These are phyloP conservation scores for Blennius ocellaris DNA, from an alignment of 2,113 vertebrate genomes.

Conservation along the genomic window DNA sequence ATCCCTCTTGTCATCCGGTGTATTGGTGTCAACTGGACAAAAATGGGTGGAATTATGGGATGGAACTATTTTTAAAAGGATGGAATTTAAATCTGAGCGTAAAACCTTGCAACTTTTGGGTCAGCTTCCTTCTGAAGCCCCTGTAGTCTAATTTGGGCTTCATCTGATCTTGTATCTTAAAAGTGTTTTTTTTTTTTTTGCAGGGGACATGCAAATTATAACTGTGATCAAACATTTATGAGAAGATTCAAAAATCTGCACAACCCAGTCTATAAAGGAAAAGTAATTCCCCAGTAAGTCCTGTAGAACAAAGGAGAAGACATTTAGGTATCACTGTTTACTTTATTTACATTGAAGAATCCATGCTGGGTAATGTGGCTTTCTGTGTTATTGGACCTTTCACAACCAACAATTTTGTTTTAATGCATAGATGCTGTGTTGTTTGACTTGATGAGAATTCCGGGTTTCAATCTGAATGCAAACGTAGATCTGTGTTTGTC, in stretches of 20 bases:
- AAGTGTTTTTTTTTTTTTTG: not conserved
- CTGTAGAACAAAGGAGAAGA: no score
- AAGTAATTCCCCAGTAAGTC: not conserved
- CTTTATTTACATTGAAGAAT: no score
- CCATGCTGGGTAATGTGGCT: no score
- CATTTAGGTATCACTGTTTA: no score
- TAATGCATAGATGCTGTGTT: no score
- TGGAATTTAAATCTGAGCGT: not conserved
- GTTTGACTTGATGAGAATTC: no score
- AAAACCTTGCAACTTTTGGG: constrained; percentile 1
- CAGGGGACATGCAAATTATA: constrained; percentile 9
- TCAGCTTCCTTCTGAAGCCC: constrained; percentile 3
- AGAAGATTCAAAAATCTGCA: not conserved
- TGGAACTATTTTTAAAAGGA: not conserved
- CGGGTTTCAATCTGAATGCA: no score
- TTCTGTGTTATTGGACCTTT: no score
- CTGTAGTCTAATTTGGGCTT: not conserved
- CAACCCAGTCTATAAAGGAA: not conserved
- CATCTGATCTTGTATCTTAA: constrained; percentile 1
- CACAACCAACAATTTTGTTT: no score
- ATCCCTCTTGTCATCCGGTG: no score
- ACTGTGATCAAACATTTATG: constrained; percentile 19
- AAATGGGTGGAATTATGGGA: constrained; percentile 1
- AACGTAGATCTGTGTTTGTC: no score
- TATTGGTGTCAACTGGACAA: not conserved